Base-by-base conservation (phyloP, 2,888 invertebrate species). In the Hyles lineata region DNA sequence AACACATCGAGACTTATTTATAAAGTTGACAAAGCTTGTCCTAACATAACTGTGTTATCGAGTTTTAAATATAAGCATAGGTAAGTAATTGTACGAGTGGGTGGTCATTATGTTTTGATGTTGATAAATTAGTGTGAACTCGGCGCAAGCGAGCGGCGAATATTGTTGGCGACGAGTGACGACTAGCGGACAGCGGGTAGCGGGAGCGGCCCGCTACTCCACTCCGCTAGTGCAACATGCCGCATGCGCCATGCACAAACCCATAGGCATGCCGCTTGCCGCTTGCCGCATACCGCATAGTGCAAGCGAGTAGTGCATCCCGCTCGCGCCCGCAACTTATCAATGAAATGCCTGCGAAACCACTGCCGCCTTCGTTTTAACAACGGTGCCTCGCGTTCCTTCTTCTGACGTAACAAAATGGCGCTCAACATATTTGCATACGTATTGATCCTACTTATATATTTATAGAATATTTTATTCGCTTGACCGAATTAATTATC, bases 341-440 rank as follows among this genome's bases (percentile, higher is more conserved):
- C 93, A 93, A 93, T 93, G 92, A 91, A 92, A 93, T 92, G 89
- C 91, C 89, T 90, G 86, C 86, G 86, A 84, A 84, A 82, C 81
- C 82, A 83, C 82, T 85, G 85, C 78, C 83, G 79, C 84, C 85
- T 85, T 82, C 81, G 78, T 74, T 77, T 80, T 83, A 83, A 82
- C 84, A 89, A 88, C 91, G 90, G 90, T 90, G 90, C 90, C 89
- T 89, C 89, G 88, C 90, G 91, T 88, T 91, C 87, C 89, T 89
- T 86, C 80, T 82, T 85, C 86, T 92, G 92, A 92, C 91, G 92
- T 92, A 88, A 92, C 90, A 93, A 93, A 89, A 93, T 93, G 92
- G 92, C 92, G 84, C 90, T 85, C 84, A 79, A 74, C 84, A 83
- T 80, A 72, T 72, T 72, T 70, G 72, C 69, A 72, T 67, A 59